Evolutionary conservation across 2,888 invertebrate genomes (phyloP), one percentile per base, ranked within the genome.

Genomic region (Drosophila mercatorum): DNA sequence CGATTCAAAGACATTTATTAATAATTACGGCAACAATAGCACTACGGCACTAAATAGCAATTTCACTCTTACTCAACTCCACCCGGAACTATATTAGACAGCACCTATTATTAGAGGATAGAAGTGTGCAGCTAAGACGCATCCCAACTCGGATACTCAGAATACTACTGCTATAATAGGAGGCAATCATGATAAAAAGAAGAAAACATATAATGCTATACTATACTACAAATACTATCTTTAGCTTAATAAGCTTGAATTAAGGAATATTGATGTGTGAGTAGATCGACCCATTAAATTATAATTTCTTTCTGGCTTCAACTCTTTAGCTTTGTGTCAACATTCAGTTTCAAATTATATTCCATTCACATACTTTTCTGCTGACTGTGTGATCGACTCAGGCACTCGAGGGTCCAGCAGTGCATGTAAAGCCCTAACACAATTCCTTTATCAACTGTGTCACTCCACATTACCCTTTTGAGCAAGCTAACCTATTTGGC

Each of bases 401-500:
- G 51, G 51, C 49, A 26, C 31, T 66, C 63, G 52, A 52, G 51
- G 17, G 44, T 43, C 56, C 56, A 63, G 57, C 60, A 66, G 58
- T 58, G 60, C 66, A 55, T 61, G 47, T 47, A 43, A 49, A 49
- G 26, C 5, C 41, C 51, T 40, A 41, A 47, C 55, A 59, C 72
- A 57, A 47, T 58, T 59, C 36, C 60, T 75, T 75, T 61, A 57
- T 72, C 31, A 60, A 52, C 55, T 49, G 46, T 71, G 52, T 71
- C 59, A 47, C 57, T 61, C 56, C 44, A 62, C 56, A 44, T 22
- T 34, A 53, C 38, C 43, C 60, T 52, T 62, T 79, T 62, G 67
- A 60, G 41, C 58, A 72, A 72, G 67, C 69, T 79, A 77, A 86
- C 83, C 82, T 71, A 83, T 79, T 86, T 83, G 61, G 51, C 61